A percentile compares a stretch with the other conserved stretches of the same genome.
These are phyloP conservation scores for Xiphydria camelus DNA, from an alignment of 2,888 invertebrate genomes.

Conservation along the genomic window DNA sequence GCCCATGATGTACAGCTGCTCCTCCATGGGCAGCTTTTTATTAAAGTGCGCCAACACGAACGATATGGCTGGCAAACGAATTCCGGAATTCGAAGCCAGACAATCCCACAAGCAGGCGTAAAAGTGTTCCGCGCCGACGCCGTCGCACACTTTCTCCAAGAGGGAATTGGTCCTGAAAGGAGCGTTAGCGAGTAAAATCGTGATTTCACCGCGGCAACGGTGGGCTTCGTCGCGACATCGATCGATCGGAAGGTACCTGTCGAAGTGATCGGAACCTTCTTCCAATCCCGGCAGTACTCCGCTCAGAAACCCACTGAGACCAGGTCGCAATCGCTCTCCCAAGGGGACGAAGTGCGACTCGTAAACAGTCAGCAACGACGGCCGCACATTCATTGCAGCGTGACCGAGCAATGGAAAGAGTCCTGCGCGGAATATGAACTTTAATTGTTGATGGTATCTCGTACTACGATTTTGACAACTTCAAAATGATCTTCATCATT, in stretches of 20 bases:
- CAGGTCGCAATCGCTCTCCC: constrained; percentile 75
- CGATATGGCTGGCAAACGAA: constrained; percentile 79
- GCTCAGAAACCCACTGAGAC: constrained; percentile 84
- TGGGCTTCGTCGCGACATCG: too few relatives aligned
- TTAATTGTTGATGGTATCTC: background rate
- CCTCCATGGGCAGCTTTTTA: constrained; percentile 75
- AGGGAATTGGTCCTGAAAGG: constrained; percentile 63
- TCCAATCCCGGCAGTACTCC: constrained; percentile 87
- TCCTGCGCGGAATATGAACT: constrained; percentile 59
- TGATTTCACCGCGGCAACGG: too few relatives aligned
- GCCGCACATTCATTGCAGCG: constrained; percentile 88
- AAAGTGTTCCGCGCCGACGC: constrained; percentile 78
- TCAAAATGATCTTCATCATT: too few relatives aligned
- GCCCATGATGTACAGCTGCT: constrained; percentile 82
- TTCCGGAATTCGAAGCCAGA: constrained; percentile 76
- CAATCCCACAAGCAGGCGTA: constrained; percentile 90
- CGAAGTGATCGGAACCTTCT: constrained; percentile 81
- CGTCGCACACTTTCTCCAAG: constrained; percentile 72
- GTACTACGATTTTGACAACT: too few relatives aligned
- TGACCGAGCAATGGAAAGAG: constrained; percentile 86
- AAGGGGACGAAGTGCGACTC: constrained; percentile 87
- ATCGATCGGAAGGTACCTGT: constrained; percentile 69
- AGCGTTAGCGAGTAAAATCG: too few relatives aligned
- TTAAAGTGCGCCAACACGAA: constrained; percentile 81
- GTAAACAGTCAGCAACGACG: constrained; percentile 78